phyloP scores from a whole-genome alignment of 2,797 vertebrate species.

The Stomatorhinus walkeri region DNA sequence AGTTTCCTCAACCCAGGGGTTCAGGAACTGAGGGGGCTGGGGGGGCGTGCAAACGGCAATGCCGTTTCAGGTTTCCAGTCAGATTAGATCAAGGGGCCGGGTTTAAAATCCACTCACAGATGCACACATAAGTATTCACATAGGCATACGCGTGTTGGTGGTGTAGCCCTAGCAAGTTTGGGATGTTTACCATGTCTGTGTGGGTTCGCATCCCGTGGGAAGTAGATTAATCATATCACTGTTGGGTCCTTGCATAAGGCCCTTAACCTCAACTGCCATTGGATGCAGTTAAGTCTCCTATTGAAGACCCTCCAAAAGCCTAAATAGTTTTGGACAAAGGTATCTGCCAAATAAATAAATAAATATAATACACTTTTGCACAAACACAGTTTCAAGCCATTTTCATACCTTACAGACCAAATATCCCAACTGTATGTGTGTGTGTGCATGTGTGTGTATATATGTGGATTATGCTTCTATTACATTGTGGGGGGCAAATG shows the following conservation, averaged over 20 bases:
- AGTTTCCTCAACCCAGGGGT: conserved; percentile 52
- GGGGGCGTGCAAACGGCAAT: conserved; percentile 28
- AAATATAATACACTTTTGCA: not conserved
- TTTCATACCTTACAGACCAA: not conserved
- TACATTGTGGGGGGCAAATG: not conserved
- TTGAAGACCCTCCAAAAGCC: not conserved
- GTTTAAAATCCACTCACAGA: not conserved
- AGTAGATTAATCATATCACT: not conserved
- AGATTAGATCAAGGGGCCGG: not conserved
- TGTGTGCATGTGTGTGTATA: not conserved
- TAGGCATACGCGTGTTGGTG: not conserved
- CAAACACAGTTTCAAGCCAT: not conserved
- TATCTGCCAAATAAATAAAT: not conserved
- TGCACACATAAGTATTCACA: not conserved
- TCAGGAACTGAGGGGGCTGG: conserved; percentile 57
- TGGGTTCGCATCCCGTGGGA: not conserved
- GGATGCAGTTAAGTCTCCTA: not conserved
- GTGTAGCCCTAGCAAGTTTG: not conserved
- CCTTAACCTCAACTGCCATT: not conserved
- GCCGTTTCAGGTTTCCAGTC: conserved; percentile 49
- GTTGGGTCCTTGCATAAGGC: not conserved
- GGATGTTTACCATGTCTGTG: not conserved
- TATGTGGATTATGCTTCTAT: not conserved
- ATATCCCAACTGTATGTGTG: not conserved
- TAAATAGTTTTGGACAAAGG: not conserved